These are phyloP conservation scores for Burhinus oedicnemus DNA, from an alignment of 2,113 vertebrate species.

Conservation along the genomic window DNA sequence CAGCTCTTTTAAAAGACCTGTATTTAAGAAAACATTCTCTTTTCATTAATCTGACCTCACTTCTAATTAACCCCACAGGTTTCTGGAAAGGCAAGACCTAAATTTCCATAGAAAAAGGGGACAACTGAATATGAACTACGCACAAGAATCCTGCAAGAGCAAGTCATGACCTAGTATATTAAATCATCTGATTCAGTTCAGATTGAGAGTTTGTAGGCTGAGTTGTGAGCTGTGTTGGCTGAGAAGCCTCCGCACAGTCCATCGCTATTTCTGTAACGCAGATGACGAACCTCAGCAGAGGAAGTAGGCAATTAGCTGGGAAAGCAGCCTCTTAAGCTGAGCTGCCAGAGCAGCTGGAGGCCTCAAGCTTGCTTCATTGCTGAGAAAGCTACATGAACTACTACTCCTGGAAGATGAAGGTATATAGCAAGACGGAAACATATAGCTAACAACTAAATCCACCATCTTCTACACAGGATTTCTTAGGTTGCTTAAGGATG, in stretches of 20 bases:
- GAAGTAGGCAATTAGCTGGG: constrained; percentile 62
- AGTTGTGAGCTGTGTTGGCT: constrained; percentile 4
- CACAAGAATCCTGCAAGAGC: not conserved
- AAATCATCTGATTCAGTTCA: constrained; percentile 35
- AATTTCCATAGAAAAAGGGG: not conserved
- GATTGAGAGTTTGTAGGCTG: not conserved
- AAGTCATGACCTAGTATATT: not conserved
- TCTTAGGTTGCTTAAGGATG: not conserved
- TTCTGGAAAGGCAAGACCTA: constrained; percentile 7
- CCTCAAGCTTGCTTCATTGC: not conserved
- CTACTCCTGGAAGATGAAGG: not conserved
- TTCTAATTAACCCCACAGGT: not conserved
- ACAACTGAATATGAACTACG: not conserved
- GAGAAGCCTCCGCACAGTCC: constrained; percentile 3
- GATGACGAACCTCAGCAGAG: constrained; percentile 59
- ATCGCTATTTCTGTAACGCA: not conserved
- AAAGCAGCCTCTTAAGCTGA: constrained; percentile 12
- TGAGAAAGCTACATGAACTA: not conserved
- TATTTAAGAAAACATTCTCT: not conserved
- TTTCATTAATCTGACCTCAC: not conserved
- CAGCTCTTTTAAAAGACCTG: not conserved
- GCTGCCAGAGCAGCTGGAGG: constrained; percentile 64
- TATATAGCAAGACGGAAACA: not conserved
- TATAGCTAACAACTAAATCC: not conserved
- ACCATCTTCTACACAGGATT: not conserved